Conservation (phyloP, 1,140 invertebrate species). For the Parapsyche elsis region DNA sequence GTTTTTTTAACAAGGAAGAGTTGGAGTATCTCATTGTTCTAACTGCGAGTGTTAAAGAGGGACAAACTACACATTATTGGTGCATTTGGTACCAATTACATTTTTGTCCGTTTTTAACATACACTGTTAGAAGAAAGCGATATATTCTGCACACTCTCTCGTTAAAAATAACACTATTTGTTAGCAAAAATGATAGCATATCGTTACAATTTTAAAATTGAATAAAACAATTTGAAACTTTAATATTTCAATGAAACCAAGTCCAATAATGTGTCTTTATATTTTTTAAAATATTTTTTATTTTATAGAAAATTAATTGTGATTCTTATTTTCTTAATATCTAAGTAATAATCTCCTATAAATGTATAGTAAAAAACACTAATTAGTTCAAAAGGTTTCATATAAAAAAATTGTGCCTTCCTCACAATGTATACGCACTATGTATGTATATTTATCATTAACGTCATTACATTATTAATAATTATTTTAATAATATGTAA, state of each 20-base stretch:
- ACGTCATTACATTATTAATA: neutral
- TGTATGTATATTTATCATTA: no score
- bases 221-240: neutral
- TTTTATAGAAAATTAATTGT: constrained; percentile 25
- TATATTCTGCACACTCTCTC: no score
- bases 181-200: no score
- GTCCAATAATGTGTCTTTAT: no score
- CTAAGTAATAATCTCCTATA: neutral
- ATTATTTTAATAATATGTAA: neutral
- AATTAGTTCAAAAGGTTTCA: constrained; percentile 17
- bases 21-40: no score
- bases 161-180: no score
- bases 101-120: no score
- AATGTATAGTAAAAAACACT: constrained; percentile 25
- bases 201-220: neutral
- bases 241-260: neutral
- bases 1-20: no score
- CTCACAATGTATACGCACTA: neutral
- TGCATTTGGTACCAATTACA: no score
- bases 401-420: constrained; percentile 30
- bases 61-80: no score
- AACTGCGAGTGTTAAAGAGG: no score
- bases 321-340: neutral
- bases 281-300: neutral
- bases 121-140: no score